These are phyloP conservation scores for Psilopsiagon aurifrons DNA, from an alignment of 2,113 vertebrate species.

Conservation along the genomic window DNA sequence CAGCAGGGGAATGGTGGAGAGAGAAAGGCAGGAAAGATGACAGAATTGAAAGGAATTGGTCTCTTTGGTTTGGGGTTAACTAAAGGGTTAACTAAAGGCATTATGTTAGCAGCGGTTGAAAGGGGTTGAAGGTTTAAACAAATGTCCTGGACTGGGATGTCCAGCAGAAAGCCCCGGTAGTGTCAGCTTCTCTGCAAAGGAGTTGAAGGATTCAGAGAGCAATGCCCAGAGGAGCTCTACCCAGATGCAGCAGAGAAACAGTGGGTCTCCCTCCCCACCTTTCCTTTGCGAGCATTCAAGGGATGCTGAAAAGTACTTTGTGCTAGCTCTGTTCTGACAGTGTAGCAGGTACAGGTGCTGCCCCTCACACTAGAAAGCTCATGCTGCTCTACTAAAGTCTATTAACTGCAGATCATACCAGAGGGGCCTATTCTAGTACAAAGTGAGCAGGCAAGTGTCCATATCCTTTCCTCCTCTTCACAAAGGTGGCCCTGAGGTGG, in stretches of 20 bases:
- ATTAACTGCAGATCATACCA: neutral
- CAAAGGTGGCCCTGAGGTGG: neutral
- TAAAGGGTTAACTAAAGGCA: neutral
- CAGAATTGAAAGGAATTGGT: neutral
- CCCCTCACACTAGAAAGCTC: constrained; percentile 11
- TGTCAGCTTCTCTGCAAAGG: neutral
- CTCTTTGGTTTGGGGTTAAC: neutral
- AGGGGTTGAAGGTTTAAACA: neutral
- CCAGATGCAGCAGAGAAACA: neutral
- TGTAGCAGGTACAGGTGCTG: neutral
- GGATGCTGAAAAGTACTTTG: neutral
- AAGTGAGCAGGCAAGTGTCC: neutral
- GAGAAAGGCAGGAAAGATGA: neutral
- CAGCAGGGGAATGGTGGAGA: neutral
- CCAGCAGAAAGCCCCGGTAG: neutral
- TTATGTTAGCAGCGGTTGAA: neutral
- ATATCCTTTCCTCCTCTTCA: neutral
- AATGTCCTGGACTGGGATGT: neutral
- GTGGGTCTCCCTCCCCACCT: neutral
- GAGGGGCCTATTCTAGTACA: neutral
- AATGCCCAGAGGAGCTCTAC: neutral
- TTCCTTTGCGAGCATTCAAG: neutral
- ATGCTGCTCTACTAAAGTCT: neutral
- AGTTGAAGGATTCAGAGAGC: neutral
- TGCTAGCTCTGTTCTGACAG: neutral